Base-by-base conservation (phyloP, 2,797 vertebrate genomes). In the Labroides dimidiatus region DNA sequence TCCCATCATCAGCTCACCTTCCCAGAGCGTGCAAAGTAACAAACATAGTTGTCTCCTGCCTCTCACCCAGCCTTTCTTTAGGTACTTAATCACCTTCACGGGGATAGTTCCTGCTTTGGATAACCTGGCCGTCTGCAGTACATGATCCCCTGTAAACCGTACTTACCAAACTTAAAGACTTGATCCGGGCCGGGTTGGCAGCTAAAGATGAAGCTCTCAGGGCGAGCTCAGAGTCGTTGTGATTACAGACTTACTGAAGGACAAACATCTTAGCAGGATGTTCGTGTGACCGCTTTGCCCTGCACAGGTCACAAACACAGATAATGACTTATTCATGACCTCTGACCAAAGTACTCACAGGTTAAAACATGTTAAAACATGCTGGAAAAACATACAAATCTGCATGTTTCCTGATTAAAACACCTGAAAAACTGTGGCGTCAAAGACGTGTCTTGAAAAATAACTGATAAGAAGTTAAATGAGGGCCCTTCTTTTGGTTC, bases 51-150 rank as follows among this genome's bases (percentile, higher is more conserved):
- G 91, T 89, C 88, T 90, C 89, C 81, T 71, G 84, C 83, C 91
- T 93, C 90, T 95, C 94, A 94, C 93, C 91, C 93, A 91, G 91
- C 92, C 93, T 94, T 93, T 93, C 93, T 94, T 94, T 94, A 94
- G 94, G 77, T 92, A 91, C 91, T 92, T 95, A 96, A 96, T 96
- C 95, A 95, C 94, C 94, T 87, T 79, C 84, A 77, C 72, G 72
- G 86, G 82, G 85, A 90, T 88, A 90, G 85, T 81, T 75, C 81
- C 78, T 88, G 81, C 62, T 86, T 82, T 78, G 80, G 85, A 82
- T 88, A 82, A 86, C 78, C 80, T 85, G 84, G 72, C 75, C 27
- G 58, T 82, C 80, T 82, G 82, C 77, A 67, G 80, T 65, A 41
- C 84, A 77, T 87, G 91, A 90, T 84, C 86, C 87, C 85, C 6